These are phyloP conservation scores for Cavia aperea DNA, from an alignment of 2,113 vertebrate species.

Conservation along the genomic window DNA sequence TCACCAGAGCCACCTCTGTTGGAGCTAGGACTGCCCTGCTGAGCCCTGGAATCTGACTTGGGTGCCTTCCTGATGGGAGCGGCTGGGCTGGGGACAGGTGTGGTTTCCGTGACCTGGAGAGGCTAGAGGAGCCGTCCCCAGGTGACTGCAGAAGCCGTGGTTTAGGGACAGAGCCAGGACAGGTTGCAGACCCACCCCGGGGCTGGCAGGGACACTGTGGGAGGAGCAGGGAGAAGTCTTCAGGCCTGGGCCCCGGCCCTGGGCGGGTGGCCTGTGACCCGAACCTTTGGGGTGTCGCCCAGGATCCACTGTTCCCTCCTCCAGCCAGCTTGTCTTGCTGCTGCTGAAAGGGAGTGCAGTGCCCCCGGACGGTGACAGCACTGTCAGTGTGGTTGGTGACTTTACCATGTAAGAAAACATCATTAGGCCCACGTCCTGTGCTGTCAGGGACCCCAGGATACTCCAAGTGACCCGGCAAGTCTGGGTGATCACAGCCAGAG, in stretches of 20 bases:
- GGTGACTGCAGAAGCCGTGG: rapidly evolving
- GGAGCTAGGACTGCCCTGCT: rapidly evolving
- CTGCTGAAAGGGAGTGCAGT: not conserved
- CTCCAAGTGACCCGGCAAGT: not conserved
- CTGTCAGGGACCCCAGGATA: not conserved
- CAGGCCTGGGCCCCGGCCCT: not conserved
- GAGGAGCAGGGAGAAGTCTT: not conserved
- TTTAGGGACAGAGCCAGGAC: not conserved
- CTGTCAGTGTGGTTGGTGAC: not conserved
- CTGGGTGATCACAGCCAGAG: not conserved
- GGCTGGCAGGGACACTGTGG: not conserved
- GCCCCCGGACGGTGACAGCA: not conserved
- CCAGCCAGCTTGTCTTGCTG: not conserved
- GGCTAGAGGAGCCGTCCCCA: too few relatives aligned
- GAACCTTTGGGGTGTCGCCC: not conserved
- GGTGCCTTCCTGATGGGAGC: not conserved
- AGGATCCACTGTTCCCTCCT: not conserved
- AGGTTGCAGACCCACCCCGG: rapidly evolving
- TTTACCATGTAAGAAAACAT: not conserved
- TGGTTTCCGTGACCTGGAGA: rapidly evolving
- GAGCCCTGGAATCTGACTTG: not conserved
- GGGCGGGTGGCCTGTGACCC: not conserved
- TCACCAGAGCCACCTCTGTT: not conserved
- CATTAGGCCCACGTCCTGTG: rapidly evolving
- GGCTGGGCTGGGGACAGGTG: not conserved